These are phyloP conservation scores for Chalcosyrphus nemorum DNA, from an alignment of 2,888 invertebrate genomes.

Conservation along the genomic window DNA sequence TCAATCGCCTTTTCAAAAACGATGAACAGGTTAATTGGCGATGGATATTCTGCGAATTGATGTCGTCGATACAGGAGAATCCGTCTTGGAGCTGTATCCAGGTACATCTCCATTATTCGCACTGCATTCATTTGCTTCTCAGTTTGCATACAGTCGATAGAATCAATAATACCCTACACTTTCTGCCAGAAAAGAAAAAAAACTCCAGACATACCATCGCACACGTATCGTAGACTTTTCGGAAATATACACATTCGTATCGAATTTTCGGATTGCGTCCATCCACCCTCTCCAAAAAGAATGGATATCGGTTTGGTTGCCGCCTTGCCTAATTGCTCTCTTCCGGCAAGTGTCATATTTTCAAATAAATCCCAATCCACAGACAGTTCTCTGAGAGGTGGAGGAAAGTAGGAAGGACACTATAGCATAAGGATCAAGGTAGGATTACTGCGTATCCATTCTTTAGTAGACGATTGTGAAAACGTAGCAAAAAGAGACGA, in stretches of 20 bases:
- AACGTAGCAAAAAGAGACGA: conserved; percentile 32
- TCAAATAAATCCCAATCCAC: conserved; percentile 67
- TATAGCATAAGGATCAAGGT: not conserved
- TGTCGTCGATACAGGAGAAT: too few relatives aligned
- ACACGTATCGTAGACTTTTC: conserved; percentile 18
- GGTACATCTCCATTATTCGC: too few relatives aligned
- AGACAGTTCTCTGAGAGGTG: conserved; percentile 16
- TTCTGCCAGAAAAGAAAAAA: not conserved
- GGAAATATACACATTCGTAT: conserved; percentile 20
- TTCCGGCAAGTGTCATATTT: conserved; percentile 71
- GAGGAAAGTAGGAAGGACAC: not conserved
- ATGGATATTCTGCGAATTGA: too few relatives aligned
- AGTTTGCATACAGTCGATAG: not conserved
- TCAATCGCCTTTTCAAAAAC: too few relatives aligned
- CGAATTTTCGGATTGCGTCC: conserved; percentile 32
- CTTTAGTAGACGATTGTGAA: conserved; percentile 29
- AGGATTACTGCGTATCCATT: conserved; percentile 28
- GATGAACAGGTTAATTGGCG: too few relatives aligned
- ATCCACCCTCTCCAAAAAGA: not conserved
- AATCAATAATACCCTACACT: conserved; percentile 1
- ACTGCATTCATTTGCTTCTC: too few relatives aligned
- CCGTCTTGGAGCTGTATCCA: too few relatives aligned
- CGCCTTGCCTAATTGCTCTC: conserved; percentile 67
- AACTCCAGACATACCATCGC: conserved; percentile 4
- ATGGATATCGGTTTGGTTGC: conserved; percentile 32